Percentiles rank a stretch among this genome's conserved stretches.
Conservation (phyloP, 2,888 invertebrate genomes). For the Deilephila porcellus region DNA sequence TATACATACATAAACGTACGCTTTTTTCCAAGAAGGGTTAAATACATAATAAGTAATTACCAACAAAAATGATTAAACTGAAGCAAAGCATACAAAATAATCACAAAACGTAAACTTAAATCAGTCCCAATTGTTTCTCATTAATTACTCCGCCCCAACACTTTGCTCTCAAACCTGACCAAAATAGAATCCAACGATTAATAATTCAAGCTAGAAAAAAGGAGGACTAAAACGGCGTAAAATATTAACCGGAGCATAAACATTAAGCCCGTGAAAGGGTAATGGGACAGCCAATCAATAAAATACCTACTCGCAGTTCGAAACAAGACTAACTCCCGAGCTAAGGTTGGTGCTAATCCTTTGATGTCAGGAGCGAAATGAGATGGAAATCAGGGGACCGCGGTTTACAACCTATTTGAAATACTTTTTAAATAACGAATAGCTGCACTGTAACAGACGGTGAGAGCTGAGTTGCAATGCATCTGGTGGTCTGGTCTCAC, state of each 20-base stretch:
- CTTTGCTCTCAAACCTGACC: background rate
- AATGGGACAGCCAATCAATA: constrained; percentile 17
- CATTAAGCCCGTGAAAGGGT: constrained; percentile 9
- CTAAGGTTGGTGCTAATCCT: constrained; percentile 11
- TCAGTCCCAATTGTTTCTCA: background rate
- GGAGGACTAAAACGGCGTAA: constrained; percentile 17
- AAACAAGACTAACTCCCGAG: background rate
- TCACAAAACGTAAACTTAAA: background rate
- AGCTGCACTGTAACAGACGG: too few relatives aligned
- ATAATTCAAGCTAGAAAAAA: constrained; percentile 13
- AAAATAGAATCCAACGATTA: constrained; percentile 1
- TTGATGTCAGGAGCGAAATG: background rate
- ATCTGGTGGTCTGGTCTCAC: too few relatives aligned
- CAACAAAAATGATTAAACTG: too few relatives aligned
- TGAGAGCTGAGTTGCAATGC: too few relatives aligned
- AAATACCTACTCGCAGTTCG: constrained; percentile 4
- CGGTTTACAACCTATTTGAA: background rate
- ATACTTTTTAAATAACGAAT: too few relatives aligned
- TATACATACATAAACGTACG: too few relatives aligned
- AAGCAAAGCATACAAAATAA: background rate
- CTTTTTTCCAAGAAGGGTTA: too few relatives aligned
- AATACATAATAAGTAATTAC: too few relatives aligned
- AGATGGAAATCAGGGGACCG: background rate
- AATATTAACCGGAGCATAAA: constrained; percentile 12
- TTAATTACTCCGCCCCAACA: background rate